phyloP scores from a whole-genome alignment of 2,888 invertebrate genomes.

The Machimus atricapillus region DNA sequence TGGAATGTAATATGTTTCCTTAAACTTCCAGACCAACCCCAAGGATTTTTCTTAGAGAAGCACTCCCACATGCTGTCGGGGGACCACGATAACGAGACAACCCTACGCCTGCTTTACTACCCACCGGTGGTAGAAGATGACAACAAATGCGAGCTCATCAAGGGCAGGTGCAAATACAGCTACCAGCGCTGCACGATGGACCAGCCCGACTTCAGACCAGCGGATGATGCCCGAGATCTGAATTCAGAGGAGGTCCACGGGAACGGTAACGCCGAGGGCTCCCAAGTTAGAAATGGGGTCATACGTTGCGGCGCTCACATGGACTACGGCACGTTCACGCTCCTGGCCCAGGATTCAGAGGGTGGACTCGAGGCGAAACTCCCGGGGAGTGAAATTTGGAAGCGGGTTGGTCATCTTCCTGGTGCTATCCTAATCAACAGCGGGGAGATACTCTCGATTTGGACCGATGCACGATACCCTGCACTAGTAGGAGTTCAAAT shows the following conservation, averaged over 20 bases:
- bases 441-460: slow-evolving; percentile 76
- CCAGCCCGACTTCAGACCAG: slow-evolving; percentile 60
- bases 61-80: slow-evolving; percentile 72
- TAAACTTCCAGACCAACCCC: slow-evolving; percentile 65
- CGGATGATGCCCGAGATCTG: slow-evolving; percentile 54
- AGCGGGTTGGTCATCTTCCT: slow-evolving; percentile 76
- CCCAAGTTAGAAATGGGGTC: slow-evolving; percentile 62
- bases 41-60: slow-evolving; percentile 69
- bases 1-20: neutral
- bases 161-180: slow-evolving; percentile 61
- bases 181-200: slow-evolving; percentile 61
- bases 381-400: slow-evolving; percentile 73
- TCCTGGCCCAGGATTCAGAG: slow-evolving; percentile 76
- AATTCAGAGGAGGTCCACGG: neutral
- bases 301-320: slow-evolving; percentile 75
- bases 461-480: slow-evolving; percentile 75
- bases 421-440: slow-evolving; percentile 79
- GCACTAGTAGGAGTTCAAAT: slow-evolving; percentile 66
- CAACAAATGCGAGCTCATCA: slow-evolving; percentile 64
- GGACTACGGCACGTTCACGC: slow-evolving; percentile 78
- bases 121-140: slow-evolving; percentile 72
- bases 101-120: slow-evolving; percentile 75
- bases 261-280: slow-evolving; percentile 54
- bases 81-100: slow-evolving; percentile 70
- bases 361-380: slow-evolving; percentile 73